These are phyloP conservation scores for Xylocampa areola DNA, from an alignment of 2,888 invertebrate genomes.

Conservation along the genomic window DNA sequence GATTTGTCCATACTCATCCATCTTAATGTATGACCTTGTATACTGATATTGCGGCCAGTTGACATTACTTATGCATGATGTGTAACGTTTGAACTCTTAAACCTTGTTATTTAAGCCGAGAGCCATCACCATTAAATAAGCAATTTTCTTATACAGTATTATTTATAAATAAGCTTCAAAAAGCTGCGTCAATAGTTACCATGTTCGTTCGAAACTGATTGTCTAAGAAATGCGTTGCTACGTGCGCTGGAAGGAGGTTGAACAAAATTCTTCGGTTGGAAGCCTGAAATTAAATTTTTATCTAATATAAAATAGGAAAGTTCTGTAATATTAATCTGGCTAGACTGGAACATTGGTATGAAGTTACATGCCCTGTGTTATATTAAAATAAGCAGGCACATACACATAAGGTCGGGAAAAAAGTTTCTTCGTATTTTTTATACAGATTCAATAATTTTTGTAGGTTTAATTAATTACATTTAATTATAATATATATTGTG, in stretches of 20 bases:
- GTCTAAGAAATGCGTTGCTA: conserved; percentile 97
- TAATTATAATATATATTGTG: too few species aligned
- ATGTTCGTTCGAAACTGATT: conserved; percentile 96
- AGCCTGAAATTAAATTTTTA: conserved; percentile 84
- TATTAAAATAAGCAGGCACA: too few species aligned
- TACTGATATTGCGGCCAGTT: not conserved
- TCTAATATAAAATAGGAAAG: too few species aligned
- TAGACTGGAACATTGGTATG: too few species aligned
- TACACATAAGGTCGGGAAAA: too few species aligned
- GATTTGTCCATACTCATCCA: too few species aligned
- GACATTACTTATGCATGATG: not conserved
- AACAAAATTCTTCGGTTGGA: conserved; percentile 96
- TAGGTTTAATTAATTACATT: too few species aligned
- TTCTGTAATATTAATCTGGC: too few species aligned
- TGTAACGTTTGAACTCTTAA: not conserved
- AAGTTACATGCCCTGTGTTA: too few species aligned
- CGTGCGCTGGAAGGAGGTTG: conserved; percentile 97
- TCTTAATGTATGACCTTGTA: too few species aligned
- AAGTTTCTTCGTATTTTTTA: too few species aligned
- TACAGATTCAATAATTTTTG: too few species aligned
- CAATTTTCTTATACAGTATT: not conserved
- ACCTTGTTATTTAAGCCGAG: not conserved
- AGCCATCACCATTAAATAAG: conserved; percentile 1
- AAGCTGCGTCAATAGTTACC: conserved; percentile 77
- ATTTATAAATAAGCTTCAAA: conserved; percentile 2